Evolutionary conservation across 2,888 invertebrate genomes (phyloP).

Genomic region (Boloria euphrosyne): DNA sequence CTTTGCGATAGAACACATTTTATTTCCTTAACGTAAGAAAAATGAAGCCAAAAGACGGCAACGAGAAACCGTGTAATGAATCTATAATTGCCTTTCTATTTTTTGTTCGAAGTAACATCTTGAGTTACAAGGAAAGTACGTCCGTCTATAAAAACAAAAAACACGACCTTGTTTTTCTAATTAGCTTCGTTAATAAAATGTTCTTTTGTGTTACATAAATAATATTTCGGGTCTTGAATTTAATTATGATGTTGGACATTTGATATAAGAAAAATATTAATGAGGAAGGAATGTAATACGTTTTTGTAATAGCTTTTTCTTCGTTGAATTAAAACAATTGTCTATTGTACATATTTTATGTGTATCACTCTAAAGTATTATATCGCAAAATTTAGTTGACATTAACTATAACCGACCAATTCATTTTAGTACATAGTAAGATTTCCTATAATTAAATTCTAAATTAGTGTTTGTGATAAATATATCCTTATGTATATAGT

Average conservation of each 20-base stretch:
- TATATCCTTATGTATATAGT: too few species aligned
- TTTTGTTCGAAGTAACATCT: conserved; percentile 37
- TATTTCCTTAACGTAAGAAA: conserved; percentile 13
- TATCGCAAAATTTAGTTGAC: too few species aligned
- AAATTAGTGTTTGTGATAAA: too few species aligned
- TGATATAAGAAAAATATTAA: conserved; percentile 16
- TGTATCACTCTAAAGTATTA: too few species aligned
- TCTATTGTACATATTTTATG: too few species aligned
- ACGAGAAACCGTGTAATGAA: conserved; percentile 34
- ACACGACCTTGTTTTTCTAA: conserved; percentile 35
- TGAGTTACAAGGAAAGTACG: conserved; percentile 36
- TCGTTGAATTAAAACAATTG: too few species aligned
- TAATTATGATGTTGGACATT: conserved; percentile 22
- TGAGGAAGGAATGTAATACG: not conserved
- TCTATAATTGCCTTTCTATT: conserved; percentile 39
- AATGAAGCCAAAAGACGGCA: conserved; percentile 22
- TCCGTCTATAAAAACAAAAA: conserved; percentile 35
- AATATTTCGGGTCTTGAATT: conserved; percentile 23
- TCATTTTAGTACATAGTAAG: too few species aligned
- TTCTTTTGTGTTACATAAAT: conserved; percentile 31
- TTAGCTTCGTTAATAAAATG: conserved; percentile 39
- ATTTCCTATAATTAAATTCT: too few species aligned
- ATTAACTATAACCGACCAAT: too few species aligned
- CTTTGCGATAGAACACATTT: not conserved
- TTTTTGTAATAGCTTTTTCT: not conserved